These are phyloP conservation scores for Lepidostoma basale DNA, from an alignment of 1,140 invertebrate species.

Conservation along the genomic window DNA sequence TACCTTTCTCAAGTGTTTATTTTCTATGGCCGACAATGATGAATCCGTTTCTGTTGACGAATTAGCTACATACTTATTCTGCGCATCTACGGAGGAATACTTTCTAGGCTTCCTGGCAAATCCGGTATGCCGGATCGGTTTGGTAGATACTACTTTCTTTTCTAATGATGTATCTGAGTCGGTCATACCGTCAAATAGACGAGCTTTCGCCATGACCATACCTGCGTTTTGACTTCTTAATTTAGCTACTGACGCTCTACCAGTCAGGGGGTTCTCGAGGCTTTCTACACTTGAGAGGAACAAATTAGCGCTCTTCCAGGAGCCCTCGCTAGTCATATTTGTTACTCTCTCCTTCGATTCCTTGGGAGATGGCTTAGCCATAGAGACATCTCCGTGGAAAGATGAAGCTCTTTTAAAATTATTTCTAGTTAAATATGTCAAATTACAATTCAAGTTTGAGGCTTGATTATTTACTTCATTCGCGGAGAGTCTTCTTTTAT, in stretches of 20 bases:
- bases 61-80: constrained; percentile 6
- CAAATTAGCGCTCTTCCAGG: constrained; percentile 37
- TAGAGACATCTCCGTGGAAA: constrained; percentile 33
- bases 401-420: constrained; percentile 35
- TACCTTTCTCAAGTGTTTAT: constrained; percentile 24
- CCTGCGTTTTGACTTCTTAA: constrained; percentile 69
- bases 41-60: constrained; percentile 27
- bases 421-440: constrained; percentile 2
- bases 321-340: neutral
- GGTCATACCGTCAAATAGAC: constrained; percentile 65
- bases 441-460: neutral
- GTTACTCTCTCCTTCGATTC: constrained; percentile 18
- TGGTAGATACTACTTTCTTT: constrained; percentile 30
- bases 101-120: constrained; percentile 44
- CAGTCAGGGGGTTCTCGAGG: constrained; percentile 44
- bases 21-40: constrained; percentile 14
- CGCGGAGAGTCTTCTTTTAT: constrained; percentile 16
- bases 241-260: constrained; percentile 67
- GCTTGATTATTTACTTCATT: constrained; percentile 11
- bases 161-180: constrained; percentile 42
- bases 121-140: constrained; percentile 21
- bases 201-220: constrained; percentile 71
- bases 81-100: constrained; percentile 1
- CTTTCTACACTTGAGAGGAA: constrained; percentile 32
- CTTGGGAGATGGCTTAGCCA: constrained; percentile 16